These are phyloP conservation scores for Pentalonia nigronervosa DNA, from an alignment of 1,140 invertebrate genomes.

Conservation along the genomic window DNA sequence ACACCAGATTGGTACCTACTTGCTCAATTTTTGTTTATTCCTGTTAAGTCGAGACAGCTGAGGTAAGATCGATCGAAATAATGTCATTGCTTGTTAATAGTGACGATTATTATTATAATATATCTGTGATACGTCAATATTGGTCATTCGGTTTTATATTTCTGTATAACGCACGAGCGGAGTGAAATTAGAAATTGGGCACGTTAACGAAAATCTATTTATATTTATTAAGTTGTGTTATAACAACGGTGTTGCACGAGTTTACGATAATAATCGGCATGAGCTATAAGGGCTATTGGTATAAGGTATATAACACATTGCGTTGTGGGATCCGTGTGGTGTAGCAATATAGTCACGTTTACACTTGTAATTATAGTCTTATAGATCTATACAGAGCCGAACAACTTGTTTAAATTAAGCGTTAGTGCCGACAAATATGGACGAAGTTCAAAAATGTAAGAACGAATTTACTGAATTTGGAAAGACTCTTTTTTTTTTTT, in stretches of 20 bases:
- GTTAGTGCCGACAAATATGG: not conserved
- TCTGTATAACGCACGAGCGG: not conserved
- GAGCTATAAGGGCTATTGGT: not conserved
- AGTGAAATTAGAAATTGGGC: not conserved
- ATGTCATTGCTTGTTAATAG: not conserved
- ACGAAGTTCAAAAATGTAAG: not conserved
- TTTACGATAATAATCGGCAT: not conserved
- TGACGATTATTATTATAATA: not conserved
- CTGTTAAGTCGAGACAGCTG: not conserved
- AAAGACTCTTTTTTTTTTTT: not conserved
- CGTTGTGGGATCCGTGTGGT: not conserved
- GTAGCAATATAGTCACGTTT: not conserved
- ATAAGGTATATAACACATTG: not conserved
- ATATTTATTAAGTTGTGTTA: not conserved
- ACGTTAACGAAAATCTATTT: not conserved
- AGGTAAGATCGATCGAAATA: too few relatives aligned
- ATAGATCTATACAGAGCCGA: not conserved
- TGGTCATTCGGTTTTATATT: not conserved
- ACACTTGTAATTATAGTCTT: not conserved
- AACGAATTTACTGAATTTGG: not conserved
- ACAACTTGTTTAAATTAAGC: not conserved
- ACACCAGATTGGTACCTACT: too few relatives aligned
- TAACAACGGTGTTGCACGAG: not conserved
- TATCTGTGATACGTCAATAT: not conserved
- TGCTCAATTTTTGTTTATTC: too few relatives aligned